phyloP scores from a whole-genome alignment of 2,888 invertebrate genomes.

The Hymenopus coronatus region DNA sequence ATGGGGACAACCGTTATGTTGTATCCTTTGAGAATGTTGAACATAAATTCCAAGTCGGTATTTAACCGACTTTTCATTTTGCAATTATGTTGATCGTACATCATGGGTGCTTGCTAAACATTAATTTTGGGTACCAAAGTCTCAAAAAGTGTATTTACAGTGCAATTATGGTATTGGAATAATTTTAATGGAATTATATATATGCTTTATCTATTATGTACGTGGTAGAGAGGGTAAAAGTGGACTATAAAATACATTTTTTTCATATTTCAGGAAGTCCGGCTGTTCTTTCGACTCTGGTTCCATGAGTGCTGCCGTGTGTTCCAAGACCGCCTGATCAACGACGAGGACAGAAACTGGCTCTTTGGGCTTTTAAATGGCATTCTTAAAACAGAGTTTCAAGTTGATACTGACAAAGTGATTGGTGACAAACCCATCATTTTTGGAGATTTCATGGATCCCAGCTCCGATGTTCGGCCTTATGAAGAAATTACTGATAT shows the following conservation, averaged over 20 bases:
- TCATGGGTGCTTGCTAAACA: too few species aligned
- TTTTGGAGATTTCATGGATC: conserved; percentile 66
- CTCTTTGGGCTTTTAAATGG: conserved; percentile 59
- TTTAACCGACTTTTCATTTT: too few species aligned
- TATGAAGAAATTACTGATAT: conserved; percentile 64
- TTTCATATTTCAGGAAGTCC: conserved; percentile 48
- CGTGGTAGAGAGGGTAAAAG: too few species aligned
- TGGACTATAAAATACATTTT: neutral
- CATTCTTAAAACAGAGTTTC: conserved; percentile 58
- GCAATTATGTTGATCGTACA: too few species aligned
- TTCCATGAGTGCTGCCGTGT: conserved; percentile 86
- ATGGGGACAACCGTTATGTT: too few species aligned
- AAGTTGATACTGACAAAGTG: conserved; percentile 51
- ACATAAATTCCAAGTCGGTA: too few species aligned
- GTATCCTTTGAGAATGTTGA: too few species aligned
- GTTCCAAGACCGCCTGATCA: conserved; percentile 82
- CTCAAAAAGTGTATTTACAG: too few species aligned
- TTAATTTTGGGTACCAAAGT: too few species aligned
- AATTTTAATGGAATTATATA: too few species aligned
- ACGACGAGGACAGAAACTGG: conserved; percentile 72
- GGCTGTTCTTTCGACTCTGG: conserved; percentile 74
- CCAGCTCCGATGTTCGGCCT: conserved; percentile 50
- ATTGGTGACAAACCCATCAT: conserved; percentile 56
- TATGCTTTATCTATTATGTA: too few species aligned
- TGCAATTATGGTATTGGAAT: too few species aligned